Percentiles rank a stretch among this genome's conserved stretches.
These are phyloP conservation scores for Rhabdophis nuchalis DNA, from an alignment of 2,797 vertebrate species.

Conservation along the genomic window DNA sequence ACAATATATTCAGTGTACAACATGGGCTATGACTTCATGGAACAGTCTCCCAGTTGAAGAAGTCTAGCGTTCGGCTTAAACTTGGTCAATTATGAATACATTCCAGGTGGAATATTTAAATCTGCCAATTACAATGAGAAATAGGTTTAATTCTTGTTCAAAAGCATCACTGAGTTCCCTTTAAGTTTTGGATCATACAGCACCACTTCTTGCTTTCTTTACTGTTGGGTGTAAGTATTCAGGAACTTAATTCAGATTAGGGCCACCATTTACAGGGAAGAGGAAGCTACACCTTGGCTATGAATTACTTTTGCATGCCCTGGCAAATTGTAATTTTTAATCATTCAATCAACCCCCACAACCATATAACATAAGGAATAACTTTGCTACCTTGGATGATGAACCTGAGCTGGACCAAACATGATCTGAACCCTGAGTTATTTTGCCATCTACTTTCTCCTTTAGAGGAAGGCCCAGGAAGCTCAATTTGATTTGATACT, in stretches of 20 bases:
- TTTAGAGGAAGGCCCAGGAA: neutral
- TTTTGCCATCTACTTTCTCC: neutral
- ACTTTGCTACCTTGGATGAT: neutral
- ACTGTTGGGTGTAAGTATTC: neutral
- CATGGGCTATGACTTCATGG: conserved; percentile 41
- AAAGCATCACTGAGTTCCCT: neutral
- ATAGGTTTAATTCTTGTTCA: neutral
- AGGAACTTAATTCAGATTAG: neutral
- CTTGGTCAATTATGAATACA: conserved; percentile 27
- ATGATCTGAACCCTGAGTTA: neutral
- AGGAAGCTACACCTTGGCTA: neutral
- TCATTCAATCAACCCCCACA: neutral
- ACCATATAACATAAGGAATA: neutral
- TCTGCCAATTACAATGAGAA: neutral
- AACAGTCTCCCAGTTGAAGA: neutral
- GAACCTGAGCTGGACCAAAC: neutral
- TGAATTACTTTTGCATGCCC: neutral
- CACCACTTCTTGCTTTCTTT: neutral
- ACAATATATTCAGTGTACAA: conserved; percentile 20
- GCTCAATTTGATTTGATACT: neutral
- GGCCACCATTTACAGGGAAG: neutral
- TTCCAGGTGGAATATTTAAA: conserved; percentile 38
- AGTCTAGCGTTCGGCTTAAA: neutral
- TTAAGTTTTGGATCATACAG: neutral
- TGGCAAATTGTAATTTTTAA: neutral